Evolutionary conservation across 1,140 invertebrate genomes (phyloP), one percentile per base, ranked within the genome.

Genomic region (Spodoptera litura): DNA sequence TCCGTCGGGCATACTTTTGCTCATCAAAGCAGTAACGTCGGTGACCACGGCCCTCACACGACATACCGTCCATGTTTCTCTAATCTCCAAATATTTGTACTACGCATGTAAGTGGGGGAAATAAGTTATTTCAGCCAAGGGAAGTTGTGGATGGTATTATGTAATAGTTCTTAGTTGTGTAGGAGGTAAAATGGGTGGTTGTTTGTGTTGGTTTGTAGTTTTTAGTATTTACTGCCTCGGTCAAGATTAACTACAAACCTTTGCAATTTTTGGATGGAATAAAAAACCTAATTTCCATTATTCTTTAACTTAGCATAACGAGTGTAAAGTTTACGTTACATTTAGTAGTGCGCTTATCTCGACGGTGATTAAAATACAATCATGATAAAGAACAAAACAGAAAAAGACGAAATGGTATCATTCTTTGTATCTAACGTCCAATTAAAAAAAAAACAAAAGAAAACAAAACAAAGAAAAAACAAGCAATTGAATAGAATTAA

Each of bases 1-100:
- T 75, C 25, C 13, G 73, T 75, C 73, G 73, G 73, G 49, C 38
- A 75, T 75, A 75, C 27, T 55, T 75, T 44, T 53, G 27, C 27
- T 75, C 73, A 64, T 75, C 73, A 75, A 75, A 75, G 73, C 11
- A 75, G 44, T 51, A 11, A 20, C 13, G 49, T 12, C 58, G 58
- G 20, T 75, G 73, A 75, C 73, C 58, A 59, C 73, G 59, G 59
- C 49, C 59, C 59, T 75, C 51, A 31, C 31, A 64, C 73, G 44
- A 9, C 49, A 75, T 75, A 52, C 31, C 52, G 51, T 44, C n/a
- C 58, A 52, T 75, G 44, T 64, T 64, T 53, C 59, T 62, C 58
- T 75, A 62, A 75, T 75, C 44, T 74, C 52, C 12, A 61, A 74
- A 74, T 61, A 74, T 74, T 51, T 61, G 13, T 70, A 12, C 13